Evolutionary conservation across 2,888 invertebrate species (phyloP).

Genomic region (Schizaphis graminum): DNA sequence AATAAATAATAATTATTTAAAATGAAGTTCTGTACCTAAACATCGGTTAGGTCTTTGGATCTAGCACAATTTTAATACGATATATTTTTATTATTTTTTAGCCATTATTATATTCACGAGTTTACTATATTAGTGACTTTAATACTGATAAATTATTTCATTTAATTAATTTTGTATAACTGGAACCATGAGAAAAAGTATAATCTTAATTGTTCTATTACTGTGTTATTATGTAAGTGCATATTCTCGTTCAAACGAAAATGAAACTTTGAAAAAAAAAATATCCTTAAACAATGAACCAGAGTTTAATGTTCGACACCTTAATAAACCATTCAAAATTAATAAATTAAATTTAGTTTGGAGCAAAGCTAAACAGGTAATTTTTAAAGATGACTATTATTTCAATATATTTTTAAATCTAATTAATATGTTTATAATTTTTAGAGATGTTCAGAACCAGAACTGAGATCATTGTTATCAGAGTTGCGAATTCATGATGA

Average conservation of each 20-base stretch:
- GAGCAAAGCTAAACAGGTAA: constrained; percentile 90
- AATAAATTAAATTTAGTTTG: constrained; percentile 90
- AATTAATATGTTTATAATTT: constrained; percentile 67
- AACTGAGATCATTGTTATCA: constrained; percentile 87
- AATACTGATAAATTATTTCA: neutral
- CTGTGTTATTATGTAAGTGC: neutral
- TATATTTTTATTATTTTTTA: neutral
- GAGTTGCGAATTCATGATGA: constrained; percentile 94
- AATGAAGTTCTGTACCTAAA: neutral
- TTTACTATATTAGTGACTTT: neutral
- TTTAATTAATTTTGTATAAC: neutral
- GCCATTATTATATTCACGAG: neutral
- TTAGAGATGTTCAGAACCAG: constrained; percentile 85
- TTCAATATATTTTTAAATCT: neutral
- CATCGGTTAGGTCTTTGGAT: no score
- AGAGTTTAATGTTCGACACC: constrained; percentile 77
- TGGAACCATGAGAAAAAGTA: constrained; percentile 9
- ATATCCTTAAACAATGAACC: constrained; percentile 68
- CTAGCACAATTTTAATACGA: neutral
- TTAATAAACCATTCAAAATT: constrained; percentile 90
- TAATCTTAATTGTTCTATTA: constrained; percentile 11
- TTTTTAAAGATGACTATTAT: constrained; percentile 68
- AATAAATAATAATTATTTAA: no score
- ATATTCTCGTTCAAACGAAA: constrained; percentile 37
- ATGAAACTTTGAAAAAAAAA: constrained; percentile 57